Conservation (phyloP, 35 echinoderm and acorn worm genomes). For the Apostichopus japonicus region DNA sequence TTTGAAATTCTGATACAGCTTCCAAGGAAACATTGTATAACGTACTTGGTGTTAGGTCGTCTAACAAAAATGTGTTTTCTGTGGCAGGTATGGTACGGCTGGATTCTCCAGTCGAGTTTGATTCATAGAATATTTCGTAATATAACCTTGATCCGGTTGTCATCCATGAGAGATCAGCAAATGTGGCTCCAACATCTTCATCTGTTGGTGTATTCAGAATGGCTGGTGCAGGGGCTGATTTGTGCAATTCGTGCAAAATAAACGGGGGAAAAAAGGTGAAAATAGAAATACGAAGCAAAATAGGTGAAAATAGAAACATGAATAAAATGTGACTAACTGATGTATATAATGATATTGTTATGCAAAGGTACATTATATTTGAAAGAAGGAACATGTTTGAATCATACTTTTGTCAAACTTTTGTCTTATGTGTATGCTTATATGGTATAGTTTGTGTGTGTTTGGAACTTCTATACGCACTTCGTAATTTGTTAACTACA, state of each 20-base stretch:
- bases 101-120: background rate
- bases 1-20: conserved; percentile 15
- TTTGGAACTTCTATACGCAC: too few species aligned
- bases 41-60: background rate
- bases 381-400: too few species aligned
- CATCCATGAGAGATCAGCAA: background rate
- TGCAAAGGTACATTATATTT: too few species aligned
- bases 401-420: too few species aligned
- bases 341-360: too few species aligned
- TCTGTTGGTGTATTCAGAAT: background rate
- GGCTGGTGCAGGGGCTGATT: background rate
- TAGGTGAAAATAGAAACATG: too few species aligned
- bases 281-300: too few species aligned
- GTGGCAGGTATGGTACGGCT: background rate
- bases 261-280: too few species aligned
- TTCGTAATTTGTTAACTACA: too few species aligned
- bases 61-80: background rate
- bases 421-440: too few species aligned
- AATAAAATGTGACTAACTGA: too few species aligned
- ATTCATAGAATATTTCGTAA: background rate
- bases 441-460: too few species aligned
- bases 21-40: background rate
- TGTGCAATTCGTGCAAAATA: background rate
- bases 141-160: background rate
- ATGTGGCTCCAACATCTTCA: background rate